Evolutionary conservation across 2,113 vertebrate genomes (phyloP).

Genomic region (Calyptommatus sinebrachiatus): DNA sequence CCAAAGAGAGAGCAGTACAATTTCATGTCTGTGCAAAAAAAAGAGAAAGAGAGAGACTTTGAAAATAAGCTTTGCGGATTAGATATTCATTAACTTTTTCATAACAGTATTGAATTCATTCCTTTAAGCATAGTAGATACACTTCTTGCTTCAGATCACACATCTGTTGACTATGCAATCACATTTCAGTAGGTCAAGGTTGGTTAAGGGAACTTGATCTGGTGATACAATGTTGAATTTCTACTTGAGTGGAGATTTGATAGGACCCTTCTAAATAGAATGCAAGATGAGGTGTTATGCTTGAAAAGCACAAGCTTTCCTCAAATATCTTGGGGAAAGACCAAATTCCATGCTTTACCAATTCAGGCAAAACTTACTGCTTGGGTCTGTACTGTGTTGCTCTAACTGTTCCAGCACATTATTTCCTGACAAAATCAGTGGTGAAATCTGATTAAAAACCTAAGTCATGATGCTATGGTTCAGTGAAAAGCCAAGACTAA

Average conservation of each 20-base stretch:
- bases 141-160: conserved; percentile 2
- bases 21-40: not conserved
- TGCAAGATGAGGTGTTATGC: rapidly evolving
- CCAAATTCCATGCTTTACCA: rapidly evolving
- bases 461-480: rapidly evolving
- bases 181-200: not conserved
- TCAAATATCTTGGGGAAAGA: not conserved
- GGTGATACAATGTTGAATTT: not conserved
- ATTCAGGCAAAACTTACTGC: not conserved
- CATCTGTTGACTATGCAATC: conserved; percentile 1
- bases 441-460: not conserved
- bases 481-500: not conserved
- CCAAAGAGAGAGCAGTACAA: not conserved
- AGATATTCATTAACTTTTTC: conserved; percentile 22
- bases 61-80: conserved; percentile 17
- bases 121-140: conserved; percentile 6
- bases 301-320: rapidly evolving
- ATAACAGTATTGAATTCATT: conserved; percentile 21
- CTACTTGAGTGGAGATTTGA: rapidly evolving
- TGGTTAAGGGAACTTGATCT: conserved; percentile 14
- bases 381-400: no score
- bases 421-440: rapidly evolving
- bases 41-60: not conserved
- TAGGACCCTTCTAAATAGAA: not conserved
- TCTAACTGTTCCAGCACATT: not conserved